phyloP scores from a whole-genome alignment of 2,113 vertebrate species.

The Pedetes capensis region DNA sequence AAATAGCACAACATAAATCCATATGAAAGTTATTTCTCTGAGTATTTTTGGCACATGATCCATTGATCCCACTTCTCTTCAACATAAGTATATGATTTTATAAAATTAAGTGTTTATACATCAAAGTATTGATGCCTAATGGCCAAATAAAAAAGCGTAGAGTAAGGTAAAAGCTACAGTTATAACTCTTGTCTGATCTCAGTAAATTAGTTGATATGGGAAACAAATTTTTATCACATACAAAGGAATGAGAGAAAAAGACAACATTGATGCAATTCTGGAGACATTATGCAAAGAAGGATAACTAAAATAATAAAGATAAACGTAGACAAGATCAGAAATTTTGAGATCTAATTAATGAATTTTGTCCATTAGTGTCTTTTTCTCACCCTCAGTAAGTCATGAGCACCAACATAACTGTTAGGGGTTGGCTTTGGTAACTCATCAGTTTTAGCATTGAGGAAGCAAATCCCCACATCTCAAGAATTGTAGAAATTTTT shows the following conservation, averaged over 20 bases:
- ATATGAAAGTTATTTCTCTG: constrained; percentile 34
- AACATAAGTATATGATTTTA: not conserved
- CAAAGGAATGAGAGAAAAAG: not conserved
- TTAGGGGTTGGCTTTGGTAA: not conserved
- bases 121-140: not conserved
- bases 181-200: not conserved
- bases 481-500: not conserved
- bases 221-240: not conserved
- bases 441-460: not conserved
- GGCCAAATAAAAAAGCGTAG: not conserved
- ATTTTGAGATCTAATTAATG: not conserved
- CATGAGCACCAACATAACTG: rapidly evolving
- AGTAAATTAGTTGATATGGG: not conserved
- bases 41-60: not conserved
- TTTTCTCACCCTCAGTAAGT: not conserved
- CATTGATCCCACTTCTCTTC: not conserved
- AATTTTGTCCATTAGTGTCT: not conserved
- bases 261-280: not conserved
- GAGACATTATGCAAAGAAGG: not conserved
- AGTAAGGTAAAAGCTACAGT: not conserved
- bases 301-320: not conserved
- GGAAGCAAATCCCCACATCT: not conserved
- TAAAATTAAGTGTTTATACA: constrained; percentile 32
- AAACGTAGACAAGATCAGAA: not conserved
- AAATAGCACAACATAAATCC: constrained; percentile 27